Base-by-base conservation (phyloP, 2,888 invertebrate species). In the Meandrusa payeni region DNA sequence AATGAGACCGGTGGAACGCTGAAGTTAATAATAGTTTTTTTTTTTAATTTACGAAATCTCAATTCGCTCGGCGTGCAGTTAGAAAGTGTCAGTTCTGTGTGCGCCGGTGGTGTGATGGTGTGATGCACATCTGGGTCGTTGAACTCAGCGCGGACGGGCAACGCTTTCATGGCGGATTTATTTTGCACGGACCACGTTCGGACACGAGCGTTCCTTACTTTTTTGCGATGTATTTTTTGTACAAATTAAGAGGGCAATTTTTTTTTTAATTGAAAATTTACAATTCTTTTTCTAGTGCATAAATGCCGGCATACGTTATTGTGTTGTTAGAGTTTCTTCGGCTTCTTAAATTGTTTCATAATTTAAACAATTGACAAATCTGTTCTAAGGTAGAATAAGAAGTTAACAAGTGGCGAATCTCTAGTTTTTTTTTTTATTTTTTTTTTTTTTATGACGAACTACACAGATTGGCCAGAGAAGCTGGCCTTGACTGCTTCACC, bases 61-160 rank as follows among this genome's bases (percentile, higher is more conserved):
- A 57, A 69, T 60, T 57, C 61, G 68, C 62, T 65, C 63, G 48
- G 66, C 75, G 75, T 77, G 81, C 76, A 70, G 71, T 66, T 81
- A 81, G 85, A 85, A 83, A 85, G 85, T 63, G 67, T 69, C 69
- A 73, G 68, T 80, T 80, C 76, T 67, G 69, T 74, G 67, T 66
- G 68, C 64, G 69, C 52, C 60, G 57, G 57, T 57, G 56, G 59
- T 57, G 59, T 51, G 60, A 52, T 57, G 56, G 59, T 57, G 59
- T 51, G 60, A 52, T 82, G 85, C 79, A 78, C 83, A 83, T 78
- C 71, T 72, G 57, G 83, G 85, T 81, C 82, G 76, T 59, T 63
- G 69, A 69, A 69, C 74, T 61, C 39, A 49, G 37, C 9, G 31
- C 31, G 11, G 33, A 50, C 54, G 34, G 54, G 57, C 54, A 59